Base-by-base conservation (phyloP, 2,888 invertebrate genomes). In the Watsonalla cultraria region DNA sequence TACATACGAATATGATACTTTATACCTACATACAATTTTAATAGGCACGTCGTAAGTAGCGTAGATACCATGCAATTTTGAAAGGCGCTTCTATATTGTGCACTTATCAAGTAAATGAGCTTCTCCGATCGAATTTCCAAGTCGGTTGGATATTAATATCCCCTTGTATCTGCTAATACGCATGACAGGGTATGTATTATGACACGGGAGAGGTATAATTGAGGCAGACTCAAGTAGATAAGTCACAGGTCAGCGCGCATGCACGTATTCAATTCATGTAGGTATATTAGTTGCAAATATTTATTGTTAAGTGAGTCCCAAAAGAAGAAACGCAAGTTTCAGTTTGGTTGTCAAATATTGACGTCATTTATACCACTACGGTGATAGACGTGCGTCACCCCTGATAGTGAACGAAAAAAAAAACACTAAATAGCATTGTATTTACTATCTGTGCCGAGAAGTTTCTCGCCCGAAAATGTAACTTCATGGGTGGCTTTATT, bases 281-380 rank as follows among this genome's bases (percentile, higher is more conserved):
- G 8, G 11, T 11, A 5, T 42, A 4, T 24, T 2, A 24, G 24
- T 24, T n/a, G n/a, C n/a, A n/a, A n/a, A n/a, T n/a, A n/a, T n/a
- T n/a, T 24, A 2, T 24, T 24, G 24, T 24, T 24, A 4, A 24
- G 24, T 24, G 24, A 24, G 24, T 4, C 24, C 4, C 24, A 24
- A 24, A 24, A 1, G 24, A 68, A 68, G 67, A n/a, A n/a, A n/a
- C n/a, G n/a, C n/a, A n/a, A n/a, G n/a, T n/a, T n/a, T n/a, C n/a
- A n/a, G n/a, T n/a, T n/a, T n/a, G n/a, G 74, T 66, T 74, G n/a
- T 74, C 73, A 72, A 79, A 82, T 79, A 70, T 78, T 76, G 73
- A 24, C 4, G 24, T 24, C 24, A 24, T 24, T 24, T 24, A 24
- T 24, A 4, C 1, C 24, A 24, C 24, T 24, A n/a, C n/a, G 24